Evolutionary conservation across 2,888 invertebrate species (phyloP).

Genomic region (Tribolium freemani): DNA sequence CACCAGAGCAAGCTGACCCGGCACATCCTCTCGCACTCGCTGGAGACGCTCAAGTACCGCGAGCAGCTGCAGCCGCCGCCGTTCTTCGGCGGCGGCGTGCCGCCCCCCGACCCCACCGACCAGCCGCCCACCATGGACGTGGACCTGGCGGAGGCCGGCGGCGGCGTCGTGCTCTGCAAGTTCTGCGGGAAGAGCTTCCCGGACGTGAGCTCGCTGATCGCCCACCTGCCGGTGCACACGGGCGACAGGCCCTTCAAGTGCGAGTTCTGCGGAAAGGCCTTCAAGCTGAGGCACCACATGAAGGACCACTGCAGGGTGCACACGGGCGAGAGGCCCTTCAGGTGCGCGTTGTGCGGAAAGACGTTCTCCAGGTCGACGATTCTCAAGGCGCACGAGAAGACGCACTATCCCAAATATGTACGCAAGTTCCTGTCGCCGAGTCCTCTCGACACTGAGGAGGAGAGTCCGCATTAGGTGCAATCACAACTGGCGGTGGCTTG

Average conservation of each 20-base stretch:
- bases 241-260: constrained; percentile 93
- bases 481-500: not conserved
- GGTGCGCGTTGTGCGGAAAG: constrained; percentile 90
- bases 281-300: constrained; percentile 93
- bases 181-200: constrained; percentile 95
- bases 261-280: constrained; percentile 94
- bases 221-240: constrained; percentile 90
- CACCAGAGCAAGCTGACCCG: constrained; percentile 93
- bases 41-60: constrained; percentile 89
- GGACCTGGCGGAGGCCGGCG: constrained; percentile 73
- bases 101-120: constrained; percentile 69
- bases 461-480: constrained; percentile 77
- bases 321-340: constrained; percentile 91
- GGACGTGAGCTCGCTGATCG: constrained; percentile 89
- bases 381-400: constrained; percentile 93
- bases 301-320: constrained; percentile 95
- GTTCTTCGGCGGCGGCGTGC: constrained; percentile 50
- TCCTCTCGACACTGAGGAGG: constrained; percentile 87
- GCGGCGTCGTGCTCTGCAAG: constrained; percentile 86
- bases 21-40: constrained; percentile 89
- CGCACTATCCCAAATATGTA: constrained; percentile 92
- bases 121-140: constrained; percentile 73
- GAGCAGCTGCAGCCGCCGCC: constrained; percentile 71
- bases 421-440: constrained; percentile 91
- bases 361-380: constrained; percentile 93